phyloP scores from a whole-genome alignment of 2,797 vertebrate species.

The Neostethus bicornis region DNA sequence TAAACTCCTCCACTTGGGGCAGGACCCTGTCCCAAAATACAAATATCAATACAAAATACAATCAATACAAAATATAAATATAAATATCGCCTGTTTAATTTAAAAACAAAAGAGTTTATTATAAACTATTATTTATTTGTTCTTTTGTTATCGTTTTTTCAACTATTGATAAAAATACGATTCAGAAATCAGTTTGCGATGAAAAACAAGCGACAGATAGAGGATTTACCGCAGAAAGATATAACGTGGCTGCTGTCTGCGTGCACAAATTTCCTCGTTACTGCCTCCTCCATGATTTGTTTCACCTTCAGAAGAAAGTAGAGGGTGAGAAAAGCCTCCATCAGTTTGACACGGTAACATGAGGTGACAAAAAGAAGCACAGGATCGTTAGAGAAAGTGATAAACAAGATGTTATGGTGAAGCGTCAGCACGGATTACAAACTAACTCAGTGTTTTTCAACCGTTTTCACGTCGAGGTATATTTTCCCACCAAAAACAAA shows the following conservation, averaged over 20 bases:
- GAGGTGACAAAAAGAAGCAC: slow-evolving; percentile 11
- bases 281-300: slow-evolving; percentile 98
- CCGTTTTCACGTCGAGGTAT: no score
- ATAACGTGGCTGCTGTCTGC: slow-evolving; percentile 98
- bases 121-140: background rate
- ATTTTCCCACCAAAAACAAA: no score
- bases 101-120: background rate
- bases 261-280: slow-evolving; percentile 96
- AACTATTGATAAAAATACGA: background rate
- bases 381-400: background rate
- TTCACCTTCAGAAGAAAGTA: slow-evolving; percentile 85
- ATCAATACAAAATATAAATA: no score
- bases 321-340: slow-evolving; percentile 16
- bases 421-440: background rate
- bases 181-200: background rate
- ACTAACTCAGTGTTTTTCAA: no score
- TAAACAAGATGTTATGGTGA: slow-evolving; percentile 1
- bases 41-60: no score
- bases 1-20: no score
- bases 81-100: background rate
- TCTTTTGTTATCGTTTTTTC: background rate
- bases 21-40: no score
- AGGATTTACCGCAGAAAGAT: slow-evolving; percentile 93
- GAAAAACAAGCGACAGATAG: slow-evolving; percentile 5
- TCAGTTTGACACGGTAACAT: slow-evolving; percentile 31